Base-by-base conservation (phyloP, 2,113 vertebrate species). In the Alectura lathami region DNA sequence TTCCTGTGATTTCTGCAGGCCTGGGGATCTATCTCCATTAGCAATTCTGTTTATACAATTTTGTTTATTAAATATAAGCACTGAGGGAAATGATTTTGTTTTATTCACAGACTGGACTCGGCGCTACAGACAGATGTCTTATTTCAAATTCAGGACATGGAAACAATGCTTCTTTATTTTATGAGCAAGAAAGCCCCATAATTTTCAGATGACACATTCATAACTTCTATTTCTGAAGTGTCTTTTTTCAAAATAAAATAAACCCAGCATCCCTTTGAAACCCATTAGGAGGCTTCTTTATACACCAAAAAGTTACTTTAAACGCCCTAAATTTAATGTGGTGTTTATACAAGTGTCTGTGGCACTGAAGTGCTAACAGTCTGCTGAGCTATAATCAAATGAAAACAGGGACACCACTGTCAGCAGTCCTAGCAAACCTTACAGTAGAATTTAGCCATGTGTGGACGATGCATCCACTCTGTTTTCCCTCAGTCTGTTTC, bases 11-110 rank as follows among this genome's bases (percentile, higher is more conserved):
- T 89, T 92, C 29, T 78, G 54, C 62, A 89, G 53, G 56, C 43
- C 76, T 91, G 77, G 53, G 23, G 56, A 95, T 92, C 70, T 96
- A 95, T 92, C 70, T 96, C 94, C 84, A 92, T 94, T 94, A 96
- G 42, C 51, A 94, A 93, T 94, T 97, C 73, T 96, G 22, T 76
- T 91, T 95, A 88, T 81, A 88, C 11, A 75, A 56, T 94, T 96
- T 94, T 94, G 48, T 93, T 94, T 97, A 97, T 97, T 96, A 96
- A 97, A 96, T 95, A 92, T 94, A 93, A 66, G 21, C 90, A 96
- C 94, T 86, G 83, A 93, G 91, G 92, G 87, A 96, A 97, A 97
- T 96, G 0, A 88, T 94, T 93, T 97, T 81, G 54, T 90, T 97
- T 83, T 88, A 95, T 95, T 97, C 54, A 29, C 82, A 95, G 66